Evolutionary conservation across 2,888 invertebrate genomes (phyloP).

Genomic region (Synergus gifuensis): DNA sequence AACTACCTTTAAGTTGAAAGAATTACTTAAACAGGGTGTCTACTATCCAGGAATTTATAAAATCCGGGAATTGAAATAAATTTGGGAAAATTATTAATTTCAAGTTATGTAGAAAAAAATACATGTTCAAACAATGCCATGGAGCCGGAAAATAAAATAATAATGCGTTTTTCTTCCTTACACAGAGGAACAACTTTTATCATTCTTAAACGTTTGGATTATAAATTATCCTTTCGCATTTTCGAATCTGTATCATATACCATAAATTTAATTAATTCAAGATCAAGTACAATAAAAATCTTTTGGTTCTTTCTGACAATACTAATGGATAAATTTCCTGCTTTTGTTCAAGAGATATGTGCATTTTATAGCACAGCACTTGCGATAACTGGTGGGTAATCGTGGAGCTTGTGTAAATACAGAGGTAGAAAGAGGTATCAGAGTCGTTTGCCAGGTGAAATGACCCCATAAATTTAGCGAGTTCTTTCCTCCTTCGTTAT

Average conservation of each 20-base stretch:
- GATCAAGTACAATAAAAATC: not conserved
- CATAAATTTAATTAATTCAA: not conserved
- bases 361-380: slow-evolving; percentile 24
- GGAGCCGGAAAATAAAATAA: too few relatives aligned
- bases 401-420: slow-evolving; percentile 12
- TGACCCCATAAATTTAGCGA: slow-evolving; percentile 26
- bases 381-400: slow-evolving; percentile 18
- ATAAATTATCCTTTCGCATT: not conserved
- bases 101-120: too few relatives aligned
- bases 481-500: slow-evolving; percentile 18
- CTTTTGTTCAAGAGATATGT: slow-evolving; percentile 16
- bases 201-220: too few relatives aligned
- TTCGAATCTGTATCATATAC: not conserved
- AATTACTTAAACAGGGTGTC: too few relatives aligned
- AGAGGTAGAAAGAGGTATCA: not conserved
- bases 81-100: too few relatives aligned
- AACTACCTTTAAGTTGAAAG: too few relatives aligned
- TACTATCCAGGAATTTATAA: too few relatives aligned
- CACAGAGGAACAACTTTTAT: not conserved
- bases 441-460: slow-evolving; percentile 29
- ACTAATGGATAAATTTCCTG: slow-evolving; percentile 10
- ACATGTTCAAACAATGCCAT: too few relatives aligned
- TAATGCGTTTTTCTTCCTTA: too few relatives aligned
- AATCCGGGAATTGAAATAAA: too few relatives aligned
- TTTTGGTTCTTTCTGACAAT: slow-evolving; percentile 3